Conservation (phyloP, 2,888 invertebrate species). For the Xestia rhomboidea region DNA sequence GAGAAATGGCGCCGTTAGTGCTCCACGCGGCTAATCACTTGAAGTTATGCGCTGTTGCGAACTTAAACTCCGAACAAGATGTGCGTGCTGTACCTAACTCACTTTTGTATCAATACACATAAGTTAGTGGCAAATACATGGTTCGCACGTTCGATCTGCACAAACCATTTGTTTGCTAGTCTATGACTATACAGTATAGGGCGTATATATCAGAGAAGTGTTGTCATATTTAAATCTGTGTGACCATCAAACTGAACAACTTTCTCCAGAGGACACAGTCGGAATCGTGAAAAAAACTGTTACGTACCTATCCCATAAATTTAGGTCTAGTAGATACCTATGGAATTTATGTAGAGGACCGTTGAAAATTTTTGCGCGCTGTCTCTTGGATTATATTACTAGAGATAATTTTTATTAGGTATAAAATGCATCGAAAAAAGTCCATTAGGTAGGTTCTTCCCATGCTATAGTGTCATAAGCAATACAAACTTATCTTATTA, state of each 20-base stretch:
- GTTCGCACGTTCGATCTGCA: conserved; percentile 1
- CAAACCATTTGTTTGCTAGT: background rate
- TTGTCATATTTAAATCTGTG: background rate
- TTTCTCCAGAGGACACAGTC: background rate
- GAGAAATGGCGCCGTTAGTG: conserved; percentile 44
- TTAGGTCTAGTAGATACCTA: background rate
- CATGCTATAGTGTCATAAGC: background rate
- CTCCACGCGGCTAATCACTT: conserved; percentile 29
- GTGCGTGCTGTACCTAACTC: conserved; percentile 16
- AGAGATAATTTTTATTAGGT: background rate
- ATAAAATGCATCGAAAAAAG: background rate
- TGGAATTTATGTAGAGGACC: background rate
- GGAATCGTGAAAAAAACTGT: background rate
- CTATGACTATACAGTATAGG: background rate
- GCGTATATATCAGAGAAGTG: background rate
- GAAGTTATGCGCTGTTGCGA: conserved; percentile 30
- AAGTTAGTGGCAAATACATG: background rate
- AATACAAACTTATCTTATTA: background rate
- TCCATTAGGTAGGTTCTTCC: background rate
- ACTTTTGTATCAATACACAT: conserved; percentile 15
- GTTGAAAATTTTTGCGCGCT: too few relatives aligned
- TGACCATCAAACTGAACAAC: background rate
- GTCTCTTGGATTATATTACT: background rate
- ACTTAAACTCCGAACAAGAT: conserved; percentile 30
- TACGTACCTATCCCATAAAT: background rate